Evolutionary conservation across 2,113 vertebrate genomes (phyloP).

Genomic region (Nansenia antarctica): DNA sequence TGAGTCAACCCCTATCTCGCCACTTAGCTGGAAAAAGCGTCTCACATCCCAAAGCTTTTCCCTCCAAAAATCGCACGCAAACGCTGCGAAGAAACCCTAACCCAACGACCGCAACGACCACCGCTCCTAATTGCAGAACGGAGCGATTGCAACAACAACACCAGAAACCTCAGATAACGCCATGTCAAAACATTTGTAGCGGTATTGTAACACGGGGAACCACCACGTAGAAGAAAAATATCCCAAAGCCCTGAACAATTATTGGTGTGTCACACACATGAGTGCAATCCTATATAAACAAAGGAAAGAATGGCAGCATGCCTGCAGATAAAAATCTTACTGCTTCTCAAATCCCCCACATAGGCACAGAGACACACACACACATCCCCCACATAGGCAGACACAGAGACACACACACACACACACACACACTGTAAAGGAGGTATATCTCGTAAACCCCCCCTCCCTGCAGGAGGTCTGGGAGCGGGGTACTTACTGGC

Average conservation of each 20-base stretch:
- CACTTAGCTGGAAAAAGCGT: slow-evolving; percentile 32
- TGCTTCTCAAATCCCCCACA: slow-evolving; percentile 37
- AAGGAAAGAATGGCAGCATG: slow-evolving; percentile 45
- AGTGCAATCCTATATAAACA: slow-evolving; percentile 42
- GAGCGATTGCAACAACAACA: slow-evolving; percentile 41
- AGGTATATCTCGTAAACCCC: neutral
- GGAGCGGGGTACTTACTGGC: neutral
- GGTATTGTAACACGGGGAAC: slow-evolving; percentile 45
- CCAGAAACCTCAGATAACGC: slow-evolving; percentile 39
- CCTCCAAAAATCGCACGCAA: neutral
- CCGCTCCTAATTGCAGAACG: slow-evolving; percentile 19
- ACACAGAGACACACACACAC: slow-evolving; percentile 1
- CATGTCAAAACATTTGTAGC: slow-evolving; percentile 54
- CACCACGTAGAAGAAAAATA: slow-evolving; percentile 48
- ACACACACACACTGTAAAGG: neutral
- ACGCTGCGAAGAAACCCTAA: slow-evolving; percentile 11
- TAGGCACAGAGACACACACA: slow-evolving; percentile 1
- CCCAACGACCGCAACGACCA: slow-evolving; percentile 10
- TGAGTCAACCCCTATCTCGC: slow-evolving; percentile 5
- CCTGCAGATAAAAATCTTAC: slow-evolving; percentile 48
- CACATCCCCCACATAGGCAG: neutral
- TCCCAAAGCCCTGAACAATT: slow-evolving; percentile 61
- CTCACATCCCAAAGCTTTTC: too few species aligned
- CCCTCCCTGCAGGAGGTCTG: neutral
- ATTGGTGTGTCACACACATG: slow-evolving; percentile 47